Percentiles rank a stretch among this genome's conserved stretches.
Evolutionary conservation across 1,140 invertebrate species (phyloP).

Genomic region (Heliconius congener): DNA sequence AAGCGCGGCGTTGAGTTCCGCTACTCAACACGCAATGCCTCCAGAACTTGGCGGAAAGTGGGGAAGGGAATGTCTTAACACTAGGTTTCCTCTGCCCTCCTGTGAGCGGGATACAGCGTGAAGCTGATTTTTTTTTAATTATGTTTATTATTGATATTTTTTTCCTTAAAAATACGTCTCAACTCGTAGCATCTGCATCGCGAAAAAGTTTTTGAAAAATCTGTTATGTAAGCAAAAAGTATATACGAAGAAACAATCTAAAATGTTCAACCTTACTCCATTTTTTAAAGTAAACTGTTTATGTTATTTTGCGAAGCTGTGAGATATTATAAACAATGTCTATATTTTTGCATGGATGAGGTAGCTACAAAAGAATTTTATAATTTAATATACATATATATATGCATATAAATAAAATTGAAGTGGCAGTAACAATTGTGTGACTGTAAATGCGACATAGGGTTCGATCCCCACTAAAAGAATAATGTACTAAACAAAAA

Average conservation of each 20-base stretch:
- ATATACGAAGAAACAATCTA: background rate
- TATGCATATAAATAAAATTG: background rate
- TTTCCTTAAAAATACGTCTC: background rate
- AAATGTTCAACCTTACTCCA: constrained; percentile 48
- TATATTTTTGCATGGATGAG: constrained; percentile 36
- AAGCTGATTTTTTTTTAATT: no score
- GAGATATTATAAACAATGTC: constrained; percentile 36
- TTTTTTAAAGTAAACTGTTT: constrained; percentile 55
- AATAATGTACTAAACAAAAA: no score
- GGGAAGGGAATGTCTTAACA: no score
- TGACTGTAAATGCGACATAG: no score
- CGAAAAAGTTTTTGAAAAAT: background rate
- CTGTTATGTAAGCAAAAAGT: background rate
- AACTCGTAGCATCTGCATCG: background rate
- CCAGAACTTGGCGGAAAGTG: no score
- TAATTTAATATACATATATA: background rate
- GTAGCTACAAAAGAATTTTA: background rate
- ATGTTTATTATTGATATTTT: background rate
- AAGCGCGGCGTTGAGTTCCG: no score
- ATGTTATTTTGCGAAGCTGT: constrained; percentile 36
- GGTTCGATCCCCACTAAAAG: no score
- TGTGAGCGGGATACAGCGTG: no score
- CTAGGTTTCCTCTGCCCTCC: no score
- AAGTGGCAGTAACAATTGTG: no score
- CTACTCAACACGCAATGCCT: no score